Percentiles rank a stretch among this genome's conserved stretches.
phyloP scores from a whole-genome alignment of 1,140 invertebrate species.

The Trachelipus rathkii region DNA sequence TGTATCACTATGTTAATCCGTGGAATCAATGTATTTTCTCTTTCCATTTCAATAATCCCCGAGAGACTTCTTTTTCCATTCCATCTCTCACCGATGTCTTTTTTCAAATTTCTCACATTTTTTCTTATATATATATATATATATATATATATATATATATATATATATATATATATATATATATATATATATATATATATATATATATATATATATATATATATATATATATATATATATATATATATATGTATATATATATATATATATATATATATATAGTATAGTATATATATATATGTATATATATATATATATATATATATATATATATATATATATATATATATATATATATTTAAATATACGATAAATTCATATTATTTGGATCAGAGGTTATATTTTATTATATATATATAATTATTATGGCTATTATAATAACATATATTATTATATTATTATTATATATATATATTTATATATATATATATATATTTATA shows the following conservation, averaged over 20 bases:
- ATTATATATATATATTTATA: conserved; percentile 14
- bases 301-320: conserved; percentile 5
- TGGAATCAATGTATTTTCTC: no score
- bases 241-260: background rate
- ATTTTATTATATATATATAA: no score
- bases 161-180: conserved; percentile 9
- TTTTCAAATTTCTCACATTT: no score
- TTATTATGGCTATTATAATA: no score
- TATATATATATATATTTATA: conserved; percentile 9
- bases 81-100: no score
- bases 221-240: background rate
- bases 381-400: no score
- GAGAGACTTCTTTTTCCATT: no score
- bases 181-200: background rate
- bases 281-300: no score
- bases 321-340: conserved; percentile 14
- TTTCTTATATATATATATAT: background rate
- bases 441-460: no score
- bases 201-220: conserved; percentile 17
- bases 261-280: background rate
- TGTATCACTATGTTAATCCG: no score
- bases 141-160: conserved; percentile 6
- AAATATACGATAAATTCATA: no score
- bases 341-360: background rate
- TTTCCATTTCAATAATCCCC: no score